Percentiles rank a stretch among this genome's conserved stretches.
Conservation (phyloP, 2,797 vertebrate species). For the Sebastes kiyomatsui region DNA sequence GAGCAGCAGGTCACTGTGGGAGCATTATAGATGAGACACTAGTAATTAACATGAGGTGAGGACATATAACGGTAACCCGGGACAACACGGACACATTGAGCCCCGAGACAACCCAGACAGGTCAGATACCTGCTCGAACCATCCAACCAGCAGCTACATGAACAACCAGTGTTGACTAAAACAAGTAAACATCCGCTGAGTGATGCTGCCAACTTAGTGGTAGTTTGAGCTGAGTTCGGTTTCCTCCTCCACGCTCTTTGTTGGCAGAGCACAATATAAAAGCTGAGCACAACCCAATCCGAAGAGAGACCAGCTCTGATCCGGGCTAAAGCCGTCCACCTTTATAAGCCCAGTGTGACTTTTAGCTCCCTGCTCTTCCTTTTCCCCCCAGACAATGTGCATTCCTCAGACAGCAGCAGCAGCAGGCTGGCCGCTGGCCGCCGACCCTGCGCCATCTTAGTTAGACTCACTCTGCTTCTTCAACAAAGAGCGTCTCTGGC, state of each 20-base stretch:
- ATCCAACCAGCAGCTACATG: neutral
- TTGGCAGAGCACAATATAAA: conserved; percentile 16
- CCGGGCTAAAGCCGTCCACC: neutral
- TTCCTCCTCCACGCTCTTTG: conserved; percentile 8
- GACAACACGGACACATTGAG: too few species aligned
- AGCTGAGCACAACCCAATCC: neutral
- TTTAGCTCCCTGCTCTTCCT: conserved; percentile 28
- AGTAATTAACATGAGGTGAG: too few species aligned
- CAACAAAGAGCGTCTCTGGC: conserved; percentile 77
- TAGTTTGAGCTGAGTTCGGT: conserved; percentile 16
- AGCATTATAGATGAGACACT: too few species aligned
- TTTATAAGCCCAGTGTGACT: conserved; percentile 41
- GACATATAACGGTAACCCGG: too few species aligned
- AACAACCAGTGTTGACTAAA: conserved; percentile 9
- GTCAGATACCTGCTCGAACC: too few species aligned
- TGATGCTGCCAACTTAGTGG: conserved; percentile 64
- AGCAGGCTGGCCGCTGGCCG: conserved; percentile 61
- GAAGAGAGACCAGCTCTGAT: neutral
- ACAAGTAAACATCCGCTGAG: conserved; percentile 23
- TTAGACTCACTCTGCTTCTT: conserved; percentile 73
- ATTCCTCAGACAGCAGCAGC: conserved; percentile 69
- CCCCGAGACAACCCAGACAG: too few species aligned
- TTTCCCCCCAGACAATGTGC: conserved; percentile 67
- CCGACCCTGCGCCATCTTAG: conserved; percentile 88
- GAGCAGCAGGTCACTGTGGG: too few species aligned